Base-by-base conservation (phyloP, 1,140 invertebrate species). In the Steinernema khuongi region DNA sequence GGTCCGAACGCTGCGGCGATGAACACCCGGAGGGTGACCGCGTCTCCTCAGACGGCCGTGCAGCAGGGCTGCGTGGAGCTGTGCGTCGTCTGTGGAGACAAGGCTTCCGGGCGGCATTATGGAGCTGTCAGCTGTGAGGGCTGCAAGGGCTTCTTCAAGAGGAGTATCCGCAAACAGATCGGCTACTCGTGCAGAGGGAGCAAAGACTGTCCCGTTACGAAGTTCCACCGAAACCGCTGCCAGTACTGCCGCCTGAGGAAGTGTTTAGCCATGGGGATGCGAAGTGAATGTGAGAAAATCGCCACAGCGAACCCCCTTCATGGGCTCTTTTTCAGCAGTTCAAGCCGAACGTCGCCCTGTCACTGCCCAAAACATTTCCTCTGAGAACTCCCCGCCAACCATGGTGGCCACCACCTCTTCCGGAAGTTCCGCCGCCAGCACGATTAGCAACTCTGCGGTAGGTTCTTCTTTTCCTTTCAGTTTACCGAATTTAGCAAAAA, bases 221-320 rank as follows among this genome's bases (percentile, higher is more conserved):
- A 97, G 81, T 89, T 97, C 75, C 98, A 87, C 86, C 89, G 95
- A 68, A 96, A 98, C 88, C 89, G 95, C 72, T 98, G 95, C 87
- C 95, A 98, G 88, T 97, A 96, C 87, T 98, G 95, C 87, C 90
- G 95, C 71, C 89, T 97, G 76, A 94, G 97, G 86, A 97, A 97
- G 87, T 97, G 95, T 86, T 88, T 97, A 22, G 90, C 92, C 44
- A 95, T 94, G 89, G 95, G 95, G 77, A 97, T 97, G 95, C 89
- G 94, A 87, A 94, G 93, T 88, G 95, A 97, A 90, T 96, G 94
- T 97, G 91, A 94, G 92, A 81, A 26, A 36, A 70, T 68, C 17
- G 18, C 19, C 36, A 70, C 19, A 29, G 28, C 7, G 50, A 4
- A 28, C 28, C 7, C 60, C 28, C 19, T 22, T 79, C 68, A 72